phyloP scores from a whole-genome alignment of 2,888 invertebrate species.

The Byasa hedistus region DNA sequence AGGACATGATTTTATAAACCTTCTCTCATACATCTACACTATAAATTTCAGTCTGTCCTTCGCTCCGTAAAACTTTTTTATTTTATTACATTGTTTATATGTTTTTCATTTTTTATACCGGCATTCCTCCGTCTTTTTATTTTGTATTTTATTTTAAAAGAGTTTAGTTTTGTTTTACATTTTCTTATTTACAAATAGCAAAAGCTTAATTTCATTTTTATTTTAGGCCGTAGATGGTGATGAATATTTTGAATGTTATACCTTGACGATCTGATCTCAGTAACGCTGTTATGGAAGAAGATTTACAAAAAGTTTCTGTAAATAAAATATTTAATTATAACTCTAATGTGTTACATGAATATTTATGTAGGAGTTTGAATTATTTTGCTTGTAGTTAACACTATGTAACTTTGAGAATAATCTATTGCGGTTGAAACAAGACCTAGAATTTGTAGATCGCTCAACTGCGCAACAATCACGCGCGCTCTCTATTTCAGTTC shows the following conservation, averaged over 20 bases:
- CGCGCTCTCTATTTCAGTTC: slow-evolving; percentile 49
- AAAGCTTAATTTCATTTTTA: too few relatives aligned
- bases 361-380: neutral
- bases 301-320: too few relatives aligned
- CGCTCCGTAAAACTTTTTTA: slow-evolving; percentile 1
- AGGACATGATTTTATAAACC: slow-evolving; percentile 33
- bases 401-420: neutral
- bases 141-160: neutral
- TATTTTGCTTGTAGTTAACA: neutral
- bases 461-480: slow-evolving; percentile 41
- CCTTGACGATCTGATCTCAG: too few relatives aligned
- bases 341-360: too few relatives aligned
- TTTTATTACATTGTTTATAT: neutral
- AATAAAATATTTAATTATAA: too few relatives aligned
- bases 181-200: too few relatives aligned
- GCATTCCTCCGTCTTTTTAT: neutral
- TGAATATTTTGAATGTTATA: too few relatives aligned
- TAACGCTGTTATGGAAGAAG: too few relatives aligned
- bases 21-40: slow-evolving; percentile 12
- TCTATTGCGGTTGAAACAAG: neutral
- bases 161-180: too few relatives aligned
- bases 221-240: too few relatives aligned
- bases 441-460: slow-evolving; percentile 1
- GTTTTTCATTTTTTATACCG: neutral
- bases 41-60: slow-evolving; percentile 14